Conservation (phyloP, 2,113 vertebrate species). For the Catagonus wagneri region DNA sequence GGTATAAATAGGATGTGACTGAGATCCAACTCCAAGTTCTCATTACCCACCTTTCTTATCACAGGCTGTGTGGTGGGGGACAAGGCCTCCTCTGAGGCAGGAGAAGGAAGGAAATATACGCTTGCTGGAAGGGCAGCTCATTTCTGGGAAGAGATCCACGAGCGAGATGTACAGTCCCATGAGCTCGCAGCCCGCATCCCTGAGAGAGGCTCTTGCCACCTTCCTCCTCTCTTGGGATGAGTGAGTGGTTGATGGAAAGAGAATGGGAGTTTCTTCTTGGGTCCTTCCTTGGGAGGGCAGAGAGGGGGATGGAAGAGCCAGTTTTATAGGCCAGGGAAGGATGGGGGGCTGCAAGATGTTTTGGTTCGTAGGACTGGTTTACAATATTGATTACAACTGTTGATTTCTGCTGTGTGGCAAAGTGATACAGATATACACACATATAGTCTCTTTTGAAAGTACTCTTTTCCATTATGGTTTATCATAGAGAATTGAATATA, state of each 20-base stretch:
- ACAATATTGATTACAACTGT: too few species aligned
- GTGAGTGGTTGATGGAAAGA: too few species aligned
- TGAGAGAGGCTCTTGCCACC: background rate
- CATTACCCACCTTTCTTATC: background rate
- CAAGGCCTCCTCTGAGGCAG: fast-evolving
- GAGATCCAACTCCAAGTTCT: background rate
- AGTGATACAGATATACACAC: too few species aligned
- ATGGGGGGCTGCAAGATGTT: background rate
- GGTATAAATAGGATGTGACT: background rate
- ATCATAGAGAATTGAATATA: too few species aligned
- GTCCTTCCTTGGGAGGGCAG: background rate
- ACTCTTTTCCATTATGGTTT: too few species aligned
- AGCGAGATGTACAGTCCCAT: background rate
- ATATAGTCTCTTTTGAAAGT: too few species aligned
- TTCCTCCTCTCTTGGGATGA: background rate
- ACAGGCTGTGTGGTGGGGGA: background rate
- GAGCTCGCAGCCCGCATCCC: fast-evolving
- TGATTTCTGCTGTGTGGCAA: too few species aligned
- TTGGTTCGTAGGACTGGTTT: background rate
- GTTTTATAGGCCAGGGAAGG: background rate
- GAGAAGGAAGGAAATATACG: background rate
- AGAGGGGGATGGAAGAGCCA: background rate
- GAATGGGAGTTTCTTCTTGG: background rate
- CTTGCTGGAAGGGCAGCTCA: background rate
- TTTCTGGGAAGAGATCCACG: background rate